phyloP scores from a whole-genome alignment of 2,888 invertebrate genomes.

The Nomada ruficornis region DNA sequence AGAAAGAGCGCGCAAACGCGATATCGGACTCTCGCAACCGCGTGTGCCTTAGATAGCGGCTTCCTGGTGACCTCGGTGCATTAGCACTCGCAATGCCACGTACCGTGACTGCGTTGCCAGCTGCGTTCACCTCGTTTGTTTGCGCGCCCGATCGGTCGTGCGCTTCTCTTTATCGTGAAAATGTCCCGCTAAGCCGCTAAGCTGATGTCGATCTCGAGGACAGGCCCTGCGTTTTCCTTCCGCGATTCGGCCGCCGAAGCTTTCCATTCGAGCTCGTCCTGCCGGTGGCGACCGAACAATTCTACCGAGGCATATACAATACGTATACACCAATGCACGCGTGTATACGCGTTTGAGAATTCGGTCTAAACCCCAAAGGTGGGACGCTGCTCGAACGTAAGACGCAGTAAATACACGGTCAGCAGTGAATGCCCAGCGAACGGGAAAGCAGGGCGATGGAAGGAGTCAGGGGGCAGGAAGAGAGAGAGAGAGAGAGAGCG shows the following conservation, averaged over 20 bases:
- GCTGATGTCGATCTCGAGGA: too few relatives aligned
- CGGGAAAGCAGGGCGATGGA: background rate
- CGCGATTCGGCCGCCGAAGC: background rate
- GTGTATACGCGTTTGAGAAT: too few relatives aligned
- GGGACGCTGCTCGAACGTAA: background rate
- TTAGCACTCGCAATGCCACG: slow-evolving; percentile 62
- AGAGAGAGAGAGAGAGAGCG: slow-evolving; percentile 29
- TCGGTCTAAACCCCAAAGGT: slow-evolving; percentile 9
- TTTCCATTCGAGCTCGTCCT: too few relatives aligned
- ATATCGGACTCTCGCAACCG: slow-evolving; percentile 70
- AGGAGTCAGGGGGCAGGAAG: slow-evolving; percentile 8
- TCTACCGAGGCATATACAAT: too few relatives aligned
- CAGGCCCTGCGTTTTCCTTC: background rate
- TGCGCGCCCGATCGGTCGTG: slow-evolving; percentile 20
- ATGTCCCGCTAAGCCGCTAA: background rate
- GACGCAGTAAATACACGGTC: too few relatives aligned
- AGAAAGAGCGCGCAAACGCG: slow-evolving; percentile 68
- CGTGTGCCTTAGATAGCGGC: slow-evolving; percentile 77
- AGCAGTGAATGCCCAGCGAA: too few relatives aligned
- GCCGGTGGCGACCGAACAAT: too few relatives aligned
- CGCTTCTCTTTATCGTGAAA: background rate
- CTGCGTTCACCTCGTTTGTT: slow-evolving; percentile 40
- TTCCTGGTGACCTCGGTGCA: slow-evolving; percentile 82
- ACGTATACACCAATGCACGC: too few relatives aligned
- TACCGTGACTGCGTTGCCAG: slow-evolving; percentile 37